Evolutionary conservation across 2,888 invertebrate species (phyloP), one percentile per base, ranked within the genome.

Genomic region (Dryocosmus kuriphilus): DNA sequence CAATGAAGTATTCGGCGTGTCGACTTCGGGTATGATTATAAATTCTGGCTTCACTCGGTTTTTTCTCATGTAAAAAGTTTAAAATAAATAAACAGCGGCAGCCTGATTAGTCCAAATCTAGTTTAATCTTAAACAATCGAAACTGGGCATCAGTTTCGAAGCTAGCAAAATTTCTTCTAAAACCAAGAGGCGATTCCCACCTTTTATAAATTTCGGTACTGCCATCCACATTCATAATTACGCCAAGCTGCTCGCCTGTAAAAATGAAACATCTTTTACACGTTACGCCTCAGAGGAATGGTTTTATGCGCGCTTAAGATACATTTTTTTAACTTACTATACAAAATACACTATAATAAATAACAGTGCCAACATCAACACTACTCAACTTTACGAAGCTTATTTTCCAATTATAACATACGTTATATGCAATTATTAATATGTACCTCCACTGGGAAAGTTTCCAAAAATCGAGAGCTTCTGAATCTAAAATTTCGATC

Each of bases 181-280:
- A 81, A 79, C 79, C 61, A 75, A 74, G 83, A 83, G 82, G 81
- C 85, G 81, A 85, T 83, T 86, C 90, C 88, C 88, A 90, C 89
- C 89, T 89, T 85, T 86, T 83, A 65, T 83, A 81, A 82, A 82
- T 77, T 80, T 80, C 77, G 76, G 81, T 81, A 85, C 82, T 84
- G 81, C 85, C 86, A 84, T 85, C 85, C 86, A 84, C 85, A 80
- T 84, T 75, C 74, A 78, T 73, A 63, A 81, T 80, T 81, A 83
- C 86, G 84, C 86, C 84, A 84, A 84, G 83, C 84, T 82, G 84
- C 81, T 82, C 80, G 84, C 90, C 90, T 90, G 90, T 80, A 90
- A 90, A 88, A 87, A 85, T 77, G 86, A 89, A 84, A 30, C 85
- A 75, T 83, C 82, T 76, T 86, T 83, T 88, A 88, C 85, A 82